Evolutionary conservation across 2,888 invertebrate species (phyloP), one percentile per base, ranked within the genome.

Genomic region (Criorhina ranunculi): DNA sequence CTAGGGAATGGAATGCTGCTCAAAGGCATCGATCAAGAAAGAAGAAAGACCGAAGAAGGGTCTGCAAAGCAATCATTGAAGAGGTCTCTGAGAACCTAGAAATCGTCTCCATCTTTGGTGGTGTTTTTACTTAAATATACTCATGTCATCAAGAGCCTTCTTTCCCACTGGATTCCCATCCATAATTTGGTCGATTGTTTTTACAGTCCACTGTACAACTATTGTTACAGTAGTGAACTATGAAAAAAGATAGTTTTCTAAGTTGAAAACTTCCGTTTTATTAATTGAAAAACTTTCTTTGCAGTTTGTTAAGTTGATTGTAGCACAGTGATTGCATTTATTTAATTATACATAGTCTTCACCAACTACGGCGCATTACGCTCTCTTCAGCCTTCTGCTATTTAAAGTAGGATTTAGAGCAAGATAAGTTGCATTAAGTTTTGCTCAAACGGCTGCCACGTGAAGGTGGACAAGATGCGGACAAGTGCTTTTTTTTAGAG

Each of bases 241-340:
- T 24, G 4, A 24, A 59, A 31, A 70, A 69, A 66, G 42, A 76
- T 51, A 76, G 64, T 76, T 81, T 70, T 37, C 40, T n/a, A 57
- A 76, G 46, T 75, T 75, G 7, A 44, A 8, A 76, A 70, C 57
- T 76, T 57, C 12, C 12, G 15, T 70, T 66, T 66, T 70, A 70
- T 81, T 81, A 81, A 76, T 81, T 81, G 76, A 81, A 81, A 81
- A 81, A 81, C 42, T 75, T 81, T 76, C 19, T 15, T 33, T 37
- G 17, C 53, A 31, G 67, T 80, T 67, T 53, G 37, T 15, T 67
- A 31, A 62, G 62, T 64, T 70, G 40, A 72, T 70, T 75, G 69
- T 76, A 15, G 57, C 33, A n/a, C n/a, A 42, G 49, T 70, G 76
- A 81, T 69, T 81, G 57, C 64, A 19, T 44, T 44, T 51, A 6